Evolutionary conservation across 1,140 invertebrate species (phyloP).

Genomic region (Nephila pilipes): DNA sequence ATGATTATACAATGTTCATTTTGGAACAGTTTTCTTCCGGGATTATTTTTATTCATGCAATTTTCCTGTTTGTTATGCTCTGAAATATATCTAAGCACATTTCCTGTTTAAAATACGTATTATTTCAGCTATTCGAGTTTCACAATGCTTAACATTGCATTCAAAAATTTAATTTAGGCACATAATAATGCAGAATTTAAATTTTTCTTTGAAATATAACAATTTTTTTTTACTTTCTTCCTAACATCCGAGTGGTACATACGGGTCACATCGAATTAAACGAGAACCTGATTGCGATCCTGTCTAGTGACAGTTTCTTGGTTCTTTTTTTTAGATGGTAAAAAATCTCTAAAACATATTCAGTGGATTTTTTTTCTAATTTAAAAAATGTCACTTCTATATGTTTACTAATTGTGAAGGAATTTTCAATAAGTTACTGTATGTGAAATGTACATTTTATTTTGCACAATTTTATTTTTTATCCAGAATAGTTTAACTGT

Average conservation of each 20-base stretch:
- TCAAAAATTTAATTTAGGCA: too few relatives aligned
- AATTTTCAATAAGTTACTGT: neutral
- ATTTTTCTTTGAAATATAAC: too few relatives aligned
- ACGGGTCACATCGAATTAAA: neutral
- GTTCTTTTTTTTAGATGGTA: neutral
- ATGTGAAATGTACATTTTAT: neutral
- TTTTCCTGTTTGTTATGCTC: too few relatives aligned
- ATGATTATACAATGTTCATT: neutral
- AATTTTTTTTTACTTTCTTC: neutral
- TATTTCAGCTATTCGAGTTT: too few relatives aligned
- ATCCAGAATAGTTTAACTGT: neutral
- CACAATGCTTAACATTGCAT: too few relatives aligned
- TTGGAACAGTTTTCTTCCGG: neutral
- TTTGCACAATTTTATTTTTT: slow-evolving; percentile 1
- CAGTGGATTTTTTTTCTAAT: slow-evolving; percentile 11
- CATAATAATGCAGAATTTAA: too few relatives aligned
- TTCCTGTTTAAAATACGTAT: too few relatives aligned
- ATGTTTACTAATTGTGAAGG: neutral
- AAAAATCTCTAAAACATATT: neutral
- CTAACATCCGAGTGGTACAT: slow-evolving; percentile 12
- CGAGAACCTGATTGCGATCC: neutral
- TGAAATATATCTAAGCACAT: too few relatives aligned
- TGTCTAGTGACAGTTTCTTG: neutral
- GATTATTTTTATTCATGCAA: neutral
- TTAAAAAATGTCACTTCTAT: neutral